These are phyloP conservation scores for Galerucella pusilla DNA, from an alignment of 2,888 invertebrate genomes.

Conservation along the genomic window DNA sequence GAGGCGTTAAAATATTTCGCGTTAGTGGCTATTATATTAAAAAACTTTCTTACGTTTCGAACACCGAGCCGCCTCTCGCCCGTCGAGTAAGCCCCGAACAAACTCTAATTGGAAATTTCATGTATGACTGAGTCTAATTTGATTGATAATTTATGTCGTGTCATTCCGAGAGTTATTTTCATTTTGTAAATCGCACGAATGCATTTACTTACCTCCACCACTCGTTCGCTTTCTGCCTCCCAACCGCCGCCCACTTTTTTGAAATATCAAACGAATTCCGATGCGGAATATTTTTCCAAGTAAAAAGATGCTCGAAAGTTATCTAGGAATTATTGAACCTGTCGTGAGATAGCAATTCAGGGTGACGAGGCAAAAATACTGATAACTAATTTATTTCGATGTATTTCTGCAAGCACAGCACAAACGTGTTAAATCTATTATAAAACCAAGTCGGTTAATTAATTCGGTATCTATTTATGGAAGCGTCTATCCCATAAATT, in stretches of 20 bases:
- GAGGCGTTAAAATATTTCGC: constrained; percentile 44
- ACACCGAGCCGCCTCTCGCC: constrained; percentile 5
- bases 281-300: constrained; percentile 23
- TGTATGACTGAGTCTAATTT: constrained; percentile 55
- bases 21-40: constrained; percentile 49
- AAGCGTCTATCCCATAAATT: too few species aligned
- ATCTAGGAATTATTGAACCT: not conserved
- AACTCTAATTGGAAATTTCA: constrained; percentile 59
- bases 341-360: too few species aligned
- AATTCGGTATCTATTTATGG: too few species aligned
- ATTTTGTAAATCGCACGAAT: constrained; percentile 34
- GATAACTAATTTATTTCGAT: too few species aligned
- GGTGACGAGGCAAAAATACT: too few species aligned
- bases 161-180: constrained; percentile 47
- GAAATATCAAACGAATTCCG: constrained; percentile 19
- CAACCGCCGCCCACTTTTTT: not conserved
- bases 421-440: too few species aligned
- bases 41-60: constrained; percentile 49
- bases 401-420: too few species aligned
- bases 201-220: constrained; percentile 21
- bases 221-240: not conserved
- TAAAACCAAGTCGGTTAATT: too few species aligned
- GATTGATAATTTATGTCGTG: constrained; percentile 55
- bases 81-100: constrained; percentile 38
- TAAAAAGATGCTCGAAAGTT: constrained; percentile 11